phyloP scores from a whole-genome alignment of 2,797 vertebrate genomes.

The Tinamus major region DNA sequence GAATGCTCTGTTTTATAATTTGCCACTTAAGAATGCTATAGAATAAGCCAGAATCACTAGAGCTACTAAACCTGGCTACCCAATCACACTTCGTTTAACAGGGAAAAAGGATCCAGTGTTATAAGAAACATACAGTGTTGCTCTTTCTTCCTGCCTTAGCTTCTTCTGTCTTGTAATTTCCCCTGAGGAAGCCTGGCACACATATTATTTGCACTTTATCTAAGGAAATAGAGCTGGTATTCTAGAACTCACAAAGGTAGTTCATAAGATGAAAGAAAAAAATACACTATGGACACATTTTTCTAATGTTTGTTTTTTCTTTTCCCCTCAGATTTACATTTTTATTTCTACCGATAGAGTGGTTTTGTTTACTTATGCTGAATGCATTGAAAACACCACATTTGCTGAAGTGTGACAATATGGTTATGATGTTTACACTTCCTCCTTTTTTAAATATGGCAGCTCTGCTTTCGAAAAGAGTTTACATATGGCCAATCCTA shows the following conservation, averaged over 20 bases:
- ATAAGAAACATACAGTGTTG: background rate
- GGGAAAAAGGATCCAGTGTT: background rate
- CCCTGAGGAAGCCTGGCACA: background rate
- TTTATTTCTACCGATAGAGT: background rate
- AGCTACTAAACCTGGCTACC: background rate
- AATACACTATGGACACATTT: background rate
- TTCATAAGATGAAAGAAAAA: background rate
- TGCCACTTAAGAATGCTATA: accelerated
- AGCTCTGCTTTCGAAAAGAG: background rate
- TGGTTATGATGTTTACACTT: background rate
- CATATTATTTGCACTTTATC: background rate
- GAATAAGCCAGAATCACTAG: background rate
- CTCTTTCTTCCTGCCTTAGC: background rate
- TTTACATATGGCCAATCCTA: background rate
- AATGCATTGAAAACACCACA: background rate
- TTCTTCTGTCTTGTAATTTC: background rate
- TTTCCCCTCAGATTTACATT: background rate
- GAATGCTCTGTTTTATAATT: background rate
- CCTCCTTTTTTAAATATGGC: background rate
- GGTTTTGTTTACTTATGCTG: background rate
- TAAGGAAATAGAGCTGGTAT: background rate
- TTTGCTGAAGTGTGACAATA: background rate
- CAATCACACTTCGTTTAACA: background rate
- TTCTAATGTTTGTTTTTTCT: background rate
- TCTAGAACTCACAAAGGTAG: background rate